phyloP scores from a whole-genome alignment of 2,113 vertebrate genomes.

The Phaethon lepturus region DNA sequence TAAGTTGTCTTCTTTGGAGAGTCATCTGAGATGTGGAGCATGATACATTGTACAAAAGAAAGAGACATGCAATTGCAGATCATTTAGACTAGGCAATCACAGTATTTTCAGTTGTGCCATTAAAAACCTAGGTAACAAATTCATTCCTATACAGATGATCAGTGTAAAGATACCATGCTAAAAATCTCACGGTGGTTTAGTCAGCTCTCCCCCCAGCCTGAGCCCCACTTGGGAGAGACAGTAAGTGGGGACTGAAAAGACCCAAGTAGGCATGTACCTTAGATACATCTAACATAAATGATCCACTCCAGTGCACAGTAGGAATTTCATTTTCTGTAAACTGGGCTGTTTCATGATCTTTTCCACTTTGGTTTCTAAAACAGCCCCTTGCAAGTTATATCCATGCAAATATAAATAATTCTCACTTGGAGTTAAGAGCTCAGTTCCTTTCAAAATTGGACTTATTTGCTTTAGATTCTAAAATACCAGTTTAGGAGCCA shows the following conservation, averaged over 20 bases:
- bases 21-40: neutral
- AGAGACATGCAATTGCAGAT: neutral
- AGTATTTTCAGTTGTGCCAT: neutral
- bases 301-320: neutral
- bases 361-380: neutral
- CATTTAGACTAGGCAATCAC: fast-evolving
- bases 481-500: neutral
- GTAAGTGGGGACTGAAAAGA: neutral
- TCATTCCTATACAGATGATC: neutral
- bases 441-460: neutral
- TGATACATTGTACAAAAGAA: neutral
- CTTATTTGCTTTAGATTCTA: neutral
- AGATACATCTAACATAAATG: neutral
- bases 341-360: neutral
- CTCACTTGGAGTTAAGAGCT: neutral
- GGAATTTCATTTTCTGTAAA: neutral
- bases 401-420: neutral
- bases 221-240: neutral
- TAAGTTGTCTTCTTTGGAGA: neutral
- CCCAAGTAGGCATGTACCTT: neutral
- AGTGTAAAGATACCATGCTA: neutral
- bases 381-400: neutral
- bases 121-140: neutral
- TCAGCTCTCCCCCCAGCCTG: neutral
- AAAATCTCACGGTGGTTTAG: neutral